phyloP scores from a whole-genome alignment of 2,888 invertebrate species.

The Escarpia spicata region DNA sequence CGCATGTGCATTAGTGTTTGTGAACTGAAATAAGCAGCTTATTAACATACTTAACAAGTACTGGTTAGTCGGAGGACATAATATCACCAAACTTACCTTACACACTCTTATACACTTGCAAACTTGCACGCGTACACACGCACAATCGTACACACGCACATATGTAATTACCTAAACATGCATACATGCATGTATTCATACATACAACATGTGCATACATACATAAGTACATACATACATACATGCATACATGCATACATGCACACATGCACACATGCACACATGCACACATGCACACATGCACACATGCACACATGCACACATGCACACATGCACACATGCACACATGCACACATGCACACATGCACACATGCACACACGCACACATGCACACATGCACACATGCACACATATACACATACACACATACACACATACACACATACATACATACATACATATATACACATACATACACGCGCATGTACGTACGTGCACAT shows the following conservation, averaged over 20 bases:
- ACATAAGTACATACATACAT: no score
- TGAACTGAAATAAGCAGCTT: no score
- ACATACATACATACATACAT: background rate
- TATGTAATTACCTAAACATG: background rate
- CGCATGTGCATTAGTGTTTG: no score
- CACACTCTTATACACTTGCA: no score
- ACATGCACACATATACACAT: background rate
- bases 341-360: background rate
- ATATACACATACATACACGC: background rate
- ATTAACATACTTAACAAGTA: no score
- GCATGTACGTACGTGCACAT: background rate
- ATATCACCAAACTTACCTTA: background rate
- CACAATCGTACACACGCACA: background rate
- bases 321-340: background rate
- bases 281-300: no score
- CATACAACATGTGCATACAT: background rate
- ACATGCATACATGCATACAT: no score
- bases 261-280: no score
- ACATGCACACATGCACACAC: no score
- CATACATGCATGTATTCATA: background rate
- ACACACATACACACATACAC: background rate
- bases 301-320: no score
- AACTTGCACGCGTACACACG: background rate
- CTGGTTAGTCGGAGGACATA: no score
- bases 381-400: background rate